phyloP scores from a whole-genome alignment of 2,797 vertebrate species.

The Alectoris magna region DNA sequence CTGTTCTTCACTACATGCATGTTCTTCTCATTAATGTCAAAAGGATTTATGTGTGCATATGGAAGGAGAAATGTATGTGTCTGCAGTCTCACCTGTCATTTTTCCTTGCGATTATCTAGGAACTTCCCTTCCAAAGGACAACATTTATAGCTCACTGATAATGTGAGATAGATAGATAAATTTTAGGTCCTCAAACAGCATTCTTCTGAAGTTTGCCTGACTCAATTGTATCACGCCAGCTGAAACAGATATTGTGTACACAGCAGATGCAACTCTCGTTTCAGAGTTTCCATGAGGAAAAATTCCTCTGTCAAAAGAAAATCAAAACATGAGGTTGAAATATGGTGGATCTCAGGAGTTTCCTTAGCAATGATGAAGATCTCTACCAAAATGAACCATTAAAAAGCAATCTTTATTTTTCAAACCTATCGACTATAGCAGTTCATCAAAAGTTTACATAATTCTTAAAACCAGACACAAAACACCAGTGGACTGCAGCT shows the following conservation, averaged over 20 bases:
- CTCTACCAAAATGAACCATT: constrained; percentile 33
- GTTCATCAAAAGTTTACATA: constrained; percentile 72
- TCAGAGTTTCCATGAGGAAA: constrained; percentile 59
- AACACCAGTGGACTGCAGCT: constrained; percentile 51
- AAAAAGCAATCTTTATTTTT: constrained; percentile 50
- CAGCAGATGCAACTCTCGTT: constrained; percentile 1
- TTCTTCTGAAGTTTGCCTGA: constrained; percentile 8
- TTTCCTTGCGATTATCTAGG: constrained; percentile 41
- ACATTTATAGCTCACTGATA: constrained; percentile 66
- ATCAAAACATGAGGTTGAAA: constrained; percentile 44
- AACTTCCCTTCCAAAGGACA: constrained; percentile 52
- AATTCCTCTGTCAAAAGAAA: constrained; percentile 50
- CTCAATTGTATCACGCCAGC: constrained; percentile 35
- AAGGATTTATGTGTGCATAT: constrained; percentile 46
- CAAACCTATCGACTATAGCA: neutral
- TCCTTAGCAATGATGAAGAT: constrained; percentile 39
- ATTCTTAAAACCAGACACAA: constrained; percentile 70
- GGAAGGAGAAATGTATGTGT: constrained; percentile 13
- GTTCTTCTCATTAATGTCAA: constrained; percentile 47
- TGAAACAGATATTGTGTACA: constrained; percentile 59
- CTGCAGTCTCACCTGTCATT: constrained; percentile 55
- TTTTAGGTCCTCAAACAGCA: constrained; percentile 58
- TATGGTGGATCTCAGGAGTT: neutral
- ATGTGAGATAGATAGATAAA: constrained; percentile 64
- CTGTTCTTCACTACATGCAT: neutral